Evolutionary conservation across 1,140 invertebrate species (phyloP), one percentile per base, ranked within the genome.

Genomic region (Muscidifurax raptorellus): DNA sequence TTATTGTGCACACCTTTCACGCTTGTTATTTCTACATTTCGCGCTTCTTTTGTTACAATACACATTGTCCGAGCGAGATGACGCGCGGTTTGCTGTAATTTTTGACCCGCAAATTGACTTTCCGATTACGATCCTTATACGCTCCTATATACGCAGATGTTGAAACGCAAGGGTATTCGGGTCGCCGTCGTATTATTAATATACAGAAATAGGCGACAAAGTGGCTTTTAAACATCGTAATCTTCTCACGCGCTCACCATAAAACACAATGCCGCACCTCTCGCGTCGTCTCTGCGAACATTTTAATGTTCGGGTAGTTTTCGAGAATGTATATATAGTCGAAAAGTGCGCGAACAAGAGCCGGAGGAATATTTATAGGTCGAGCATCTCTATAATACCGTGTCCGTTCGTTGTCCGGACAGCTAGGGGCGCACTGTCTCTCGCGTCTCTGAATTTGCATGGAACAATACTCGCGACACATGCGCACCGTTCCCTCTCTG

Each of bases 371-470:
- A 82, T 75, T 82, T 82, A 82, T 82, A 75, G 80, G 80, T 64
- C 80, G 80, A 59, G 36, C 79, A 27, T 52, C 40, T 81, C 15
- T 72, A 22, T 80, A n/a, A 59, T 80, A 67, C 22, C 59, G 7
- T n/a, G n/a, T 27, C 10, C 77, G 25, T 67, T 40, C 52, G 52
- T n/a, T 74, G 28, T 28, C 27, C 10, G 22, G 52, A 15, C 30
- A 27, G 32, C 77, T 80, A 22, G 22, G 15, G 64, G 66, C 9
- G 27, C 28, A 28, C 27, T 18, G 27, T 40, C 67, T 72, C 27
- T 80, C 52, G 47, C n/a, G 25, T 52, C 9, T 76, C 80, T 76
- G 66, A 82, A 82, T 82, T 67, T 82, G 81, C 81, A 82, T 82
- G 32, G 52, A 66, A 82, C 72, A 82, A 82, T 82, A 74, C 80